Conservation (phyloP, 1,140 invertebrate genomes). For the Chymomyza costata region DNA sequence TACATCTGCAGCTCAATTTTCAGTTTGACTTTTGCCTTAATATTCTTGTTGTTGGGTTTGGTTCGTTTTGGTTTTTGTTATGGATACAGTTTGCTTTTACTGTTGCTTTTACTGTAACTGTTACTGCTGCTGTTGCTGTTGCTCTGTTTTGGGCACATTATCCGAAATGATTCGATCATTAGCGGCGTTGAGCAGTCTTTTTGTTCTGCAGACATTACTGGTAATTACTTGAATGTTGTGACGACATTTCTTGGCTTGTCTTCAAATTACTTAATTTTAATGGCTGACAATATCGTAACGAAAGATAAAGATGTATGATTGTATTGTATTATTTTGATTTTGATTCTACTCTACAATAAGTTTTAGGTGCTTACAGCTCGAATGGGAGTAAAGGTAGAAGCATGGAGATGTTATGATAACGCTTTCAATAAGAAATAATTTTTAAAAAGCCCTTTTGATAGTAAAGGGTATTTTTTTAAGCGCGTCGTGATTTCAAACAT, state of each 20-base stretch:
- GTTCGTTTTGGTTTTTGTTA: conserved; percentile 41
- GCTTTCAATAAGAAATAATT: too few species aligned
- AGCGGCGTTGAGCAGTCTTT: conserved; percentile 46
- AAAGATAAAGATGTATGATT: conserved; percentile 40
- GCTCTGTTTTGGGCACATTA: conserved; percentile 53
- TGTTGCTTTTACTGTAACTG: conserved; percentile 42
- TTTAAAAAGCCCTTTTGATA: too few species aligned
- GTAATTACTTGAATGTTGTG: conserved; percentile 72
- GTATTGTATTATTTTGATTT: neutral
- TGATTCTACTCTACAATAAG: too few species aligned
- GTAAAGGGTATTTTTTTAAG: too few species aligned
- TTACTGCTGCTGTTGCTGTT: conserved; percentile 26
- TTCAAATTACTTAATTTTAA: conserved; percentile 70
- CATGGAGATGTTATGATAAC: too few species aligned
- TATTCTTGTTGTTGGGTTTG: conserved; percentile 23
- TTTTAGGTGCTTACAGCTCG: too few species aligned
- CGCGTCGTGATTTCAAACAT: too few species aligned
- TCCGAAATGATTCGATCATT: conserved; percentile 72
- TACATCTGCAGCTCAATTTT: conserved; percentile 73
- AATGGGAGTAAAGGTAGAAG: too few species aligned
- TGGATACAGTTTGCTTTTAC: conserved; percentile 41
- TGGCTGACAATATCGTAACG: conserved; percentile 39
- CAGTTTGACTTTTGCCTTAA: conserved; percentile 64
- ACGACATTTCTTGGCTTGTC: conserved; percentile 62
- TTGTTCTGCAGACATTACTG: conserved; percentile 56